Conservation (phyloP, 1,140 invertebrate species). For the Grapholita molesta region DNA sequence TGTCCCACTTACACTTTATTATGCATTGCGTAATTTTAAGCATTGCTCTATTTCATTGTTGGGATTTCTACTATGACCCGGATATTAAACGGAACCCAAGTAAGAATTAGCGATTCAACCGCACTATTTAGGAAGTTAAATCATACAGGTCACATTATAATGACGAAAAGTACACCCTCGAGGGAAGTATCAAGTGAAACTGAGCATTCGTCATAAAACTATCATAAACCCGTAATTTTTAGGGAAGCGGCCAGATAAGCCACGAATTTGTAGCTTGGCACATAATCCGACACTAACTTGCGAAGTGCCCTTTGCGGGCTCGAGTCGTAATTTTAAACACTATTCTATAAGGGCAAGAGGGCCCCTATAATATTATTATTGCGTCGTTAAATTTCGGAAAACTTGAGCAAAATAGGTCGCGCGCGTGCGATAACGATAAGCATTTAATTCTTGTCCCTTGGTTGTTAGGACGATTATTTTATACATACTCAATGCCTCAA, state of each 20-base stretch:
- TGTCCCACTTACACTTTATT: no score
- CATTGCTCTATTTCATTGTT: no score
- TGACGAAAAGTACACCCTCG: not conserved
- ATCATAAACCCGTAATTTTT: not conserved
- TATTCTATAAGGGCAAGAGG: constrained; percentile 7
- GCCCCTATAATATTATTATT: constrained; percentile 1
- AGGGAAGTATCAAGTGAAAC: not conserved
- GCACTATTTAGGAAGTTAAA: no score
- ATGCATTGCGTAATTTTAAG: no score
- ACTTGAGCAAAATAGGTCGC: no score
- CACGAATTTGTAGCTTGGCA: not conserved
- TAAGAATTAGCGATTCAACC: no score
- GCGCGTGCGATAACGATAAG: no score
- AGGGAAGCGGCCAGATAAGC: not conserved
- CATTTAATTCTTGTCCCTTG: no score
- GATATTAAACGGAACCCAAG: no score
- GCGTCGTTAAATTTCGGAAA: not conserved
- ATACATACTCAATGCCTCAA: no score
- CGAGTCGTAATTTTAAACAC: not conserved
- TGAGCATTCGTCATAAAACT: not conserved
- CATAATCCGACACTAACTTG: not conserved
- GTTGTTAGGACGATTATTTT: no score
- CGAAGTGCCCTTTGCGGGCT: not conserved
- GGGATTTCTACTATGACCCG: no score
- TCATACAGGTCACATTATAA: not conserved